Percentiles rank a stretch among this genome's conserved stretches.
Conservation (phyloP, 2,113 vertebrate genomes). For the Tricholaema leucomelas region DNA sequence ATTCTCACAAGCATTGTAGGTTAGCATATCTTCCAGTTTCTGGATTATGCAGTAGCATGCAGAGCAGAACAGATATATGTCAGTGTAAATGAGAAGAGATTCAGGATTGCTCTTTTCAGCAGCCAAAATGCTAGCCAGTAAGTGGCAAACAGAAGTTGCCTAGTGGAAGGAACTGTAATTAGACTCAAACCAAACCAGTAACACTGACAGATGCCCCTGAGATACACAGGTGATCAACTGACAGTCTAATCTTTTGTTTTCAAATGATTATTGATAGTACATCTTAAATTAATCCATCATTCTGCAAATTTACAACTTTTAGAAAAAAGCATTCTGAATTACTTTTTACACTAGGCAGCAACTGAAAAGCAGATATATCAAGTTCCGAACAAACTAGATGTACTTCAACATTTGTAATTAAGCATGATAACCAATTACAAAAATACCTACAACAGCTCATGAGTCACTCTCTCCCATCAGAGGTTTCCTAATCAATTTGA, state of each 20-base stretch:
- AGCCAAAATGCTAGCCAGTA: not conserved
- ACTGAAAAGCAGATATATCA: constrained; percentile 60
- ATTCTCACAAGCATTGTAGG: not conserved
- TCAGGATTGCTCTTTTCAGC: not conserved
- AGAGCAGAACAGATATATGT: not conserved
- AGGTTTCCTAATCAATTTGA: constrained; percentile 78
- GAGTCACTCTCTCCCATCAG: constrained; percentile 72
- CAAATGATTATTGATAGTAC: constrained; percentile 47
- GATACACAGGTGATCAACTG: constrained; percentile 29
- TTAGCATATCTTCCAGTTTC: not conserved
- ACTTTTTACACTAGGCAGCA: constrained; percentile 4
- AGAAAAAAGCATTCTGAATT: constrained; percentile 29
- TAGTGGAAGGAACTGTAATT: constrained; percentile 9
- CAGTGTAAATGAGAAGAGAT: not conserved
- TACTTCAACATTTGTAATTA: constrained; percentile 78
- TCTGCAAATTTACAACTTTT: constrained; percentile 47
- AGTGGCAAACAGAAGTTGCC: not conserved
- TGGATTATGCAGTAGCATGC: not conserved
- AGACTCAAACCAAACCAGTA: constrained; percentile 28
- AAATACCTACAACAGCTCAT: constrained; percentile 75
- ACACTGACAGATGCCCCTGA: constrained; percentile 1
- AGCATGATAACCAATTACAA: constrained; percentile 79
- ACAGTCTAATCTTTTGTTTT: constrained; percentile 23
- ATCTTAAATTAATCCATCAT: constrained; percentile 58
- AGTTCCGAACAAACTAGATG: constrained; percentile 70